Percentiles rank a stretch among this genome's conserved stretches.
These are phyloP conservation scores for Ostrea edulis DNA, from an alignment of 1,140 invertebrate genomes.

Conservation along the genomic window DNA sequence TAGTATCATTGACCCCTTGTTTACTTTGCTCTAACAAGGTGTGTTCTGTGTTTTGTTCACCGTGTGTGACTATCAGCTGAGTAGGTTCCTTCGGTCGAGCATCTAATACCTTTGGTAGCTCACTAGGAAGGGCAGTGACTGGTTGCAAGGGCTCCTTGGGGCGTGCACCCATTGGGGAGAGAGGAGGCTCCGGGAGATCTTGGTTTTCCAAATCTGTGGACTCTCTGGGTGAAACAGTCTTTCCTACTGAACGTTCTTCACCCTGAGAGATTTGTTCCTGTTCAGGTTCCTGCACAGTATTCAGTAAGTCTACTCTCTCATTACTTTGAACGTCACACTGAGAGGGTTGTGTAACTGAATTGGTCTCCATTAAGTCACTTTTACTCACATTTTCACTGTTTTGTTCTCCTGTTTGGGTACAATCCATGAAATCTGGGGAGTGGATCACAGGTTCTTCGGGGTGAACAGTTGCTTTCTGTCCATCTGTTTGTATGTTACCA, in stretches of 20 bases:
- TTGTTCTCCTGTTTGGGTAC: not conserved
- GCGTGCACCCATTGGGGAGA: conserved; percentile 58
- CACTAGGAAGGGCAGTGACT: not conserved
- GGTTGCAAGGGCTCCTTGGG: conserved; percentile 64
- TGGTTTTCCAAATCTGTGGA: not conserved
- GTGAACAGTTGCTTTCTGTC: not conserved
- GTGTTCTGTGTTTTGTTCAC: not conserved
- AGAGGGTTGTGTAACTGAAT: not conserved
- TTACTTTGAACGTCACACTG: not conserved
- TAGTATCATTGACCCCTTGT: not conserved
- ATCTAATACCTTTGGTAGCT: not conserved
- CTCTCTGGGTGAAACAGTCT: not conserved
- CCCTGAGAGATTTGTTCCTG: conserved; percentile 6
- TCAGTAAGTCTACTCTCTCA: not conserved
- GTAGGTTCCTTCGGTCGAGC: not conserved
- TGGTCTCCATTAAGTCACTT: not conserved
- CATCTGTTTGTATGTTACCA: not conserved
- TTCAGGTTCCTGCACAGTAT: not conserved
- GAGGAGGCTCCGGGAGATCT: not conserved
- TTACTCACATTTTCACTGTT: not conserved
- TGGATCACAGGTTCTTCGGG: conserved; percentile 16
- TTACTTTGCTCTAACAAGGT: not conserved
- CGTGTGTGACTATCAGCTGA: not conserved
- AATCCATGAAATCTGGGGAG: not conserved
- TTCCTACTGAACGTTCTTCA: not conserved